Evolutionary conservation across 2,113 vertebrate species (phyloP), one percentile per base, ranked within the genome.

Genomic region (Muscicapa adusta): DNA sequence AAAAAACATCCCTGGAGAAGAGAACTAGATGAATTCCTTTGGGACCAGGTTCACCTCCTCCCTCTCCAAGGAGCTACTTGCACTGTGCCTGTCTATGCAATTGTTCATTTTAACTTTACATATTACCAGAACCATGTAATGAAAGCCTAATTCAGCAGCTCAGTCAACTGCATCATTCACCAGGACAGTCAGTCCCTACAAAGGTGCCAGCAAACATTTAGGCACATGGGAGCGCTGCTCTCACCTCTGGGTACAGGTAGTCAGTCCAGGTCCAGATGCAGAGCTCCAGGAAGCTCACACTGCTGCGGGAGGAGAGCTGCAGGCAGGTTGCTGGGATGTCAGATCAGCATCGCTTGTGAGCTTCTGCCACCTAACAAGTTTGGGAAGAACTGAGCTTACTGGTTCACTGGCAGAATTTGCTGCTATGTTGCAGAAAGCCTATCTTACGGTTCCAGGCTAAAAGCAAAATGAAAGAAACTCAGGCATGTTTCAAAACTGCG

Each of bases 341-440:
- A 61, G 40, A 57, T 34, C 61, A 65, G 50, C 57, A 50, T 47
- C 0, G 3, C 73, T 77, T 60, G 73, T 19, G 40, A 91, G 73
- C 61, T 87, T 57, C 92, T 93, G 74, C 94, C 91, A 94, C 78
- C 71, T 79, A 91, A 85, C 79, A 95, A 54, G 56, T 76, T 65
- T 73, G 77, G 57, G 81, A 93, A 94, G 91, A 93, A 92, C 51
- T 88, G 72, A 90, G 43, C 56, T 83, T n/a, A 53, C 45, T 34
- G 47, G 40, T 65, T 91, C 65, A n/a, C 29, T 1, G 36, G 60
- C 48, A 92, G 31, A 45, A 57, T n/a, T 40, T 68, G 24, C 67
- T 71, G 63, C 24, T 63, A 3, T 8, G 18, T 15, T 58, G 63
- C 63, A 76, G 66, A 78, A 89, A 89, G 89, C 22, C 9, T 36